A percentile compares a stretch with the other conserved stretches of the same genome.
phyloP scores from a whole-genome alignment of 2,888 invertebrate genomes.

The Rotaria magnacalcarata region DNA sequence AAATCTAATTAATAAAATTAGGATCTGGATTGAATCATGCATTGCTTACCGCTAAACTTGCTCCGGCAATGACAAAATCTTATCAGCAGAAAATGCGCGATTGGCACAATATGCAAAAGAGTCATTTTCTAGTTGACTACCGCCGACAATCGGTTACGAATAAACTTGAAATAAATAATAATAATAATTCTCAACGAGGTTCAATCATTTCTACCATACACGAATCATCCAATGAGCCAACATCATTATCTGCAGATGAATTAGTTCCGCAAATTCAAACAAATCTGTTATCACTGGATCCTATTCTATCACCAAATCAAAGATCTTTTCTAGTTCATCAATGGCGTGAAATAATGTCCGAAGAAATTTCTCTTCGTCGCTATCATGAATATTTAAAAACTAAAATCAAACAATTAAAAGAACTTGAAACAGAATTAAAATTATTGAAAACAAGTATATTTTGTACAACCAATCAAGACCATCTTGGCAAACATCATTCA shows the following conservation, averaged over 20 bases:
- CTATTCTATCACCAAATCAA: constrained; percentile 3
- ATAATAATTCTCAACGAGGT: not conserved
- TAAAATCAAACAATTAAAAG: not conserved
- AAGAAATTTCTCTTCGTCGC: not conserved
- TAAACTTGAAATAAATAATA: not conserved
- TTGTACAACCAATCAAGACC: not conserved
- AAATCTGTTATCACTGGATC: not conserved
- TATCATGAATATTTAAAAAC: not conserved
- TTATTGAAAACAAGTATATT: not conserved
- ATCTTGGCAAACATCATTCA: not conserved
- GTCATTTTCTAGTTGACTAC: not conserved
- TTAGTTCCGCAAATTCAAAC: not conserved
- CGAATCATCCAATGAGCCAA: not conserved
- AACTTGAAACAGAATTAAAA: constrained; percentile 5
- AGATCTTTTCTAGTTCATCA: not conserved
- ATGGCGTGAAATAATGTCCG: constrained; percentile 7
- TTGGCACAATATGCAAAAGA: not conserved
- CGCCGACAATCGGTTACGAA: not conserved
- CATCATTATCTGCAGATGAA: not conserved
- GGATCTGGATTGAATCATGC: not conserved
- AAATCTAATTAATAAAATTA: not conserved
- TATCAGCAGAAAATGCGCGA: constrained; percentile 27
- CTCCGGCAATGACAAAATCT: not conserved
- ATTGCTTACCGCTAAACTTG: not conserved
- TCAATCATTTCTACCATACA: not conserved